These are phyloP conservation scores for Onthophagus sagittarius DNA, from an alignment of 2,888 invertebrate species.

Conservation along the genomic window DNA sequence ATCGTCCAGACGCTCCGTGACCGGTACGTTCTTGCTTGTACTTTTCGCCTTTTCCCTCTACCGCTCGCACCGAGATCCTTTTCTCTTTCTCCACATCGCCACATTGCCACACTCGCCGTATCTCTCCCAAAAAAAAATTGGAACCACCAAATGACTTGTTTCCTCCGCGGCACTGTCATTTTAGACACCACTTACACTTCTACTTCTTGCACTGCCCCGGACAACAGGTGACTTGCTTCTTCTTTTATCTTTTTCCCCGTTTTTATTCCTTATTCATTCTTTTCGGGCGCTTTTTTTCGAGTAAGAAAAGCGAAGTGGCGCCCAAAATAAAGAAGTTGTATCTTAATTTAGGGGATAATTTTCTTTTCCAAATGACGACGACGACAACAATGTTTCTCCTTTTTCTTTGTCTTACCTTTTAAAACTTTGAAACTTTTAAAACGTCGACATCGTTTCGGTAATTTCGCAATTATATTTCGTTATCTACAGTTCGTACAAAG, in stretches of 20 bases:
- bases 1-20: constrained; percentile 46
- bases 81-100: neutral
- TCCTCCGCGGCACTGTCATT: constrained; percentile 47
- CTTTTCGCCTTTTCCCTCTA: constrained; percentile 19
- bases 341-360: neutral
- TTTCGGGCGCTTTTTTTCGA: neutral
- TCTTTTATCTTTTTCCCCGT: constrained; percentile 24
- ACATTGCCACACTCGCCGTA: constrained; percentile 13
- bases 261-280: constrained; percentile 21
- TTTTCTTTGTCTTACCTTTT: too few relatives aligned
- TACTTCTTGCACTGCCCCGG: constrained; percentile 7
- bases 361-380: neutral
- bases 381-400: neutral
- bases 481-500: neutral
- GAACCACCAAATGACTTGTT: constrained; percentile 43
- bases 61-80: constrained; percentile 8
- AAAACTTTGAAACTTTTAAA: neutral
- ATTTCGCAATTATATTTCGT: neutral
- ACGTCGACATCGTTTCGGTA: neutral
- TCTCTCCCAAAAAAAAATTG: constrained; percentile 39
- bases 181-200: constrained; percentile 24
- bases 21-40: constrained; percentile 27
- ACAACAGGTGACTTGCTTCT: constrained; percentile 42
- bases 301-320: neutral
- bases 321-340: neutral